Evolutionary conservation across 2,113 vertebrate species (phyloP).

Genomic region (Chamaea fasciata): DNA sequence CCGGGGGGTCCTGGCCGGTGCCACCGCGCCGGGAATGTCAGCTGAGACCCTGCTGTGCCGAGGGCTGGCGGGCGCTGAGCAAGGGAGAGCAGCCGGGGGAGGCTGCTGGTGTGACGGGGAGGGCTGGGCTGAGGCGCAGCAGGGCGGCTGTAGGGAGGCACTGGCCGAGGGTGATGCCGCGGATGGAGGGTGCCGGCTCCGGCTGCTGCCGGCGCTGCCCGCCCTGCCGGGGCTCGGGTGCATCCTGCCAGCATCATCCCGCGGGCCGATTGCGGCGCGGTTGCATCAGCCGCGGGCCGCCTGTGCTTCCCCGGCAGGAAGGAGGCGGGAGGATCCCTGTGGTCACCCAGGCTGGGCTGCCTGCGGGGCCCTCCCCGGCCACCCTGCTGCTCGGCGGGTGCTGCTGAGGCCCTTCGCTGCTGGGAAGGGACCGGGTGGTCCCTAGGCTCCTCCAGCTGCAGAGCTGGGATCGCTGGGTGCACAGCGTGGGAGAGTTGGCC

Average conservation of each 20-base stretch:
- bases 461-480: not conserved
- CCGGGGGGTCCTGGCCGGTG: not conserved
- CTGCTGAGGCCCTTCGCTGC: not conserved
- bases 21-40: not conserved
- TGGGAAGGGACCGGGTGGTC: not conserved
- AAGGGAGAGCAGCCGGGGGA: not conserved
- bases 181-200: not conserved
- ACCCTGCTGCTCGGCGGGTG: not conserved
- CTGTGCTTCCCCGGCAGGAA: not conserved
- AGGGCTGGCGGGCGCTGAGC: not conserved
- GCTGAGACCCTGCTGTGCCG: not conserved
- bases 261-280: not conserved
- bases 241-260: not conserved
- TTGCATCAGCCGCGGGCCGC: not conserved
- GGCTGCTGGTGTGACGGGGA: not conserved
- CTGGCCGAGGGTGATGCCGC: accelerated
- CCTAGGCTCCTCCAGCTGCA: not conserved
- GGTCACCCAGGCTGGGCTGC: not conserved
- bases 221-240: not conserved
- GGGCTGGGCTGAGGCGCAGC: not conserved
- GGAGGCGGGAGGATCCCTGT: not conserved
- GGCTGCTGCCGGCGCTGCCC: not conserved
- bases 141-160: not conserved
- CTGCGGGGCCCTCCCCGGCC: not conserved
- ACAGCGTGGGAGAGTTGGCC: not conserved